Conservation (phyloP, 92 coral and sea anemone genomes). For the Phenganax subtilis region DNA sequence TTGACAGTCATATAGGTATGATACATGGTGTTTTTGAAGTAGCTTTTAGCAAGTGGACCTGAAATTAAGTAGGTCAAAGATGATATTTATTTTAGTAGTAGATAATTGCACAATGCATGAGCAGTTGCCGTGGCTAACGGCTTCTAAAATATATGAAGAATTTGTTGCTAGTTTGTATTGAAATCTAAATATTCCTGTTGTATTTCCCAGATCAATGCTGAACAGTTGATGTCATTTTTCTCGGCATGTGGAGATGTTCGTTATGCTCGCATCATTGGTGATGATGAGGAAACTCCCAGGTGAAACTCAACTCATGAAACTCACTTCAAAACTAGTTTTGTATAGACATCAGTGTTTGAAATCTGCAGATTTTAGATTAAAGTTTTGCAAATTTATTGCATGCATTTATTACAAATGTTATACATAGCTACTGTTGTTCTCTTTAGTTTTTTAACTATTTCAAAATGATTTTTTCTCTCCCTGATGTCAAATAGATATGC, state of each 20-base stretch:
- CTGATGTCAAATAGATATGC: conserved; percentile 62
- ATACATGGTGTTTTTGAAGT: not conserved
- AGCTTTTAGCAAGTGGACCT: not conserved
- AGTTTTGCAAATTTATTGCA: not conserved
- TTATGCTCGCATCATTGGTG: conserved; percentile 82
- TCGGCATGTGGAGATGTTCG: conserved; percentile 97
- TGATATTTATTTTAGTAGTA: not conserved
- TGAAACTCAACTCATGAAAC: not conserved
- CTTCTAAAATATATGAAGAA: not conserved
- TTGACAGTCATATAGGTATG: not conserved
- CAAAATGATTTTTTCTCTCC: not conserved
- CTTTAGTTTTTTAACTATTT: not conserved
- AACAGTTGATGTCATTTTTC: conserved; percentile 89
- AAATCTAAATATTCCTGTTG: too few species aligned
- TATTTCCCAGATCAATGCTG: conserved; percentile 60
- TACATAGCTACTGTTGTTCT: not conserved
- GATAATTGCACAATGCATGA: not conserved
- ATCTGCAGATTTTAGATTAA: too few species aligned
- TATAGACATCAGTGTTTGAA: too few species aligned
- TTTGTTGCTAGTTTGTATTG: not conserved
- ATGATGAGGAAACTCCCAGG: conserved; percentile 80
- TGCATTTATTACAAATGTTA: not conserved
- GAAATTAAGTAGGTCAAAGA: not conserved
- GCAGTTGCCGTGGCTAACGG: not conserved
- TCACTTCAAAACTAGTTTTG: not conserved